Percentiles rank a stretch among this genome's conserved stretches.
phyloP scores from a whole-genome alignment of 1,140 invertebrate genomes.

The Trachymyrmex cornetzi region DNA sequence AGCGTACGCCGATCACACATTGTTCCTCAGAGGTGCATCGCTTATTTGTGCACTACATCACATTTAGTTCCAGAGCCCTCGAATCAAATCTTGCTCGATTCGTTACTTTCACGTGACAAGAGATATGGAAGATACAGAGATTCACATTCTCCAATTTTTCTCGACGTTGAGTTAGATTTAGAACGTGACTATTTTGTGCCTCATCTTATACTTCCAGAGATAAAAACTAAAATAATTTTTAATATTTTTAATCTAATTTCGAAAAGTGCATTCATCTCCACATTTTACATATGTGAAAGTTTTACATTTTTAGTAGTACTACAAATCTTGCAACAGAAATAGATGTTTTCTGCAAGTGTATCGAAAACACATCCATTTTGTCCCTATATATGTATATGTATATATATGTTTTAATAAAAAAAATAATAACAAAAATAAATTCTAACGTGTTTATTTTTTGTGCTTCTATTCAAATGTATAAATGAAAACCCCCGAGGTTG shows the following conservation, averaged over 20 bases:
- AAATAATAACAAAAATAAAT: slow-evolving; percentile 22
- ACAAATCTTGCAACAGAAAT: neutral
- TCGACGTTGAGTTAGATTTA: neutral
- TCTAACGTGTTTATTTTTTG: slow-evolving; percentile 23
- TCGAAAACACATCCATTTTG: neutral
- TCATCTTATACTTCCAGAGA: neutral
- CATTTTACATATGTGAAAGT: neutral
- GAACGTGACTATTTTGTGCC: too few species aligned
- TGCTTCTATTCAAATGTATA: neutral
- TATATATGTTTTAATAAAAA: neutral
- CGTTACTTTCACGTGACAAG: slow-evolving; percentile 12
- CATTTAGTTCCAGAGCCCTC: slow-evolving; percentile 24
- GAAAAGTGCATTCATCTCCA: neutral
- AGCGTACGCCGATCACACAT: slow-evolving; percentile 32
- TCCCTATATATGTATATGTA: neutral
- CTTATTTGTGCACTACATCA: neutral
- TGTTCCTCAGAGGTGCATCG: neutral
- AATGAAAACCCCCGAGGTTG: neutral
- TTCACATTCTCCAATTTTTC: neutral
- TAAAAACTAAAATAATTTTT: neutral
- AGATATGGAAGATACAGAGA: slow-evolving; percentile 42
- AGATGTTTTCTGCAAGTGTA: neutral
- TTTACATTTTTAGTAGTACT: neutral
- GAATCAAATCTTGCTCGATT: neutral
- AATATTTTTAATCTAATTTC: neutral